Evolutionary conservation across 2,888 invertebrate species (phyloP), one percentile per base, ranked within the genome.

Genomic region (Carterocephalus palaemon): DNA sequence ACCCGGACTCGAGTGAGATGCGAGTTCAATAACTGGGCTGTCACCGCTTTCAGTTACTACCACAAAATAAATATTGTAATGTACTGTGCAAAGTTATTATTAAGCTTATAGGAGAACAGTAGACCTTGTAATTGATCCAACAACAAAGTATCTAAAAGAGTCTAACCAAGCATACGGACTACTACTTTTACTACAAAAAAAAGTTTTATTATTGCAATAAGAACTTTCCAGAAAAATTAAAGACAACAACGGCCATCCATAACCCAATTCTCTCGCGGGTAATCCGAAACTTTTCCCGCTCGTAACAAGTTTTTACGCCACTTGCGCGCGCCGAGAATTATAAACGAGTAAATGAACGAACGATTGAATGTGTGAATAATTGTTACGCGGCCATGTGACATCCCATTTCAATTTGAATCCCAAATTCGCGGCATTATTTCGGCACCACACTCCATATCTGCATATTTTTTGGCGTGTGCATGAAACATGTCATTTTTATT

Each of bases 381-480:
- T 72, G 66, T 64, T 69, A 67, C 62, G 65, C 66, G 56, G 62
- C 54, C 60, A 47, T 55, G 56, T 69, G 67, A 64, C 67, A 62
- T 57, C 57, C 64, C 62, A 69, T 69, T 66, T 64, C 60, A 68
- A 74, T 73, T 69, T 62, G 67, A 64, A 66, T 66, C 46, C 53
- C 60, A 66, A 66, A 63, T 64, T 58, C 56, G 59, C 58, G 61
- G 71, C 64, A 67, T 69, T 67, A 67, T 69, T 70, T 65, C 57
- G 55, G 66, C 62, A 59, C 61, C 59, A 60, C 56, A 60, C 58
- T 48, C 56, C 53, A 58, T 54, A 57, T 70, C 61, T 64, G 62
- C 70, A 70, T 70, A 69, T 67, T 67, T 69, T 66, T 59, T 52
- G 49, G 48, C 48, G 22, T 10, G 37, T 4, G 24, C 37, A 38